phyloP scores from a whole-genome alignment of 2,888 invertebrate species.

The Lingula anatina region DNA sequence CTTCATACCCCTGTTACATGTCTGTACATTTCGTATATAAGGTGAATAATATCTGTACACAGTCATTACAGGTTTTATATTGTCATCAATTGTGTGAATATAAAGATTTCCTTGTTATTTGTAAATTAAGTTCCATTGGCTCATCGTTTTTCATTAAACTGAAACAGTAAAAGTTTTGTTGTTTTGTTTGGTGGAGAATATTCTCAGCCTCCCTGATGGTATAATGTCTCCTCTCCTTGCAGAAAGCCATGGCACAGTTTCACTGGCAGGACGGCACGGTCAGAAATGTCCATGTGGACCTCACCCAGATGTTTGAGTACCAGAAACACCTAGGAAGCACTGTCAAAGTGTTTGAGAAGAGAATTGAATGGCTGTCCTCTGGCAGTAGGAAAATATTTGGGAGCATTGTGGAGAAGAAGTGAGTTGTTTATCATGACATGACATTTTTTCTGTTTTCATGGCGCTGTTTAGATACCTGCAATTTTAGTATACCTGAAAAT shows the following conservation, averaged over 20 bases:
- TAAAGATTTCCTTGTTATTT: not conserved
- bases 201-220: too few species aligned
- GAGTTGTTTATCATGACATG: slow-evolving; percentile 8
- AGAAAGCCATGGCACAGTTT: slow-evolving; percentile 52
- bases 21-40: not conserved
- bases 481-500: too few species aligned
- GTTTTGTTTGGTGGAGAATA: too few species aligned
- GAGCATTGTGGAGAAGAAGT: slow-evolving; percentile 48
- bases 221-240: slow-evolving; percentile 3
- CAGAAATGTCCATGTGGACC: slow-evolving; percentile 52
- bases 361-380: slow-evolving; percentile 49
- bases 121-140: too few species aligned
- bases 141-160: too few species aligned
- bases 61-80: not conserved
- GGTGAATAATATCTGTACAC: not conserved
- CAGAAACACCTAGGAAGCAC: slow-evolving; percentile 48
- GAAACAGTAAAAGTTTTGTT: too few species aligned
- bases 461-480: too few species aligned
- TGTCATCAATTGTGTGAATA: not conserved
- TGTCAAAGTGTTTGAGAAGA: slow-evolving; percentile 46
- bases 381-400: slow-evolving; percentile 50
- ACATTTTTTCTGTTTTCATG: too few species aligned
- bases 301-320: slow-evolving; percentile 51
- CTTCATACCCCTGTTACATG: not conserved
- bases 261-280: slow-evolving; percentile 51